Conservation (phyloP, 2,797 vertebrate genomes). For the Oreortyx pictus region DNA sequence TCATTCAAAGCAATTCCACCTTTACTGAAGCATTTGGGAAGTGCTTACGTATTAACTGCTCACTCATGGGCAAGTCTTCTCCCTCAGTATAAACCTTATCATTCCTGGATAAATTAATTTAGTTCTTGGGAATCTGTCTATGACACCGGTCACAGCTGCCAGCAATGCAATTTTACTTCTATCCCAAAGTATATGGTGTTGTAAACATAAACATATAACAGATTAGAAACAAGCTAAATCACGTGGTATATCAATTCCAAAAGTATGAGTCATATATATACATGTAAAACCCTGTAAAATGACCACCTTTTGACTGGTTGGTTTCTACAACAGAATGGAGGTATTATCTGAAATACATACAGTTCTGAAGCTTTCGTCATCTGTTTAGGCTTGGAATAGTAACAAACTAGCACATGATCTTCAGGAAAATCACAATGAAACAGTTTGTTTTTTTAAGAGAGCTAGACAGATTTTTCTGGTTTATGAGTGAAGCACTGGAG, state of each 20-base stretch:
- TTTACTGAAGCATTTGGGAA: neutral
- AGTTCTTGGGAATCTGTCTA: neutral
- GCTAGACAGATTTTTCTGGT: neutral
- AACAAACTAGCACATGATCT: neutral
- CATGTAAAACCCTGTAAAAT: neutral
- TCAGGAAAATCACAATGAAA: neutral
- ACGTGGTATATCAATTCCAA: neutral
- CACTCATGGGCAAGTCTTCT: neutral
- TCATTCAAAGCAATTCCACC: neutral
- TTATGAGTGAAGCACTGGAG: neutral
- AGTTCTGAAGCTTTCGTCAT: neutral
- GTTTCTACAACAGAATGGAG: neutral
- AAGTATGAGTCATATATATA: neutral
- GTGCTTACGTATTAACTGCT: neutral
- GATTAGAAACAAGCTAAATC: neutral
- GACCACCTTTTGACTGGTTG: neutral
- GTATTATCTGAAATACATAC: neutral
- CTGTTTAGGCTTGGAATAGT: constrained; percentile 1
- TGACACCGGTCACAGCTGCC: neutral
- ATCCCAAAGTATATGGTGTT: neutral
- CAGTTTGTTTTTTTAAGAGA: neutral
- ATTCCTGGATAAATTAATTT: neutral
- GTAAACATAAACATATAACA: neutral
- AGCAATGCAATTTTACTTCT: neutral
- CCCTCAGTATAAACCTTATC: neutral